Evolutionary conservation across 64 coral and sea anemone genomes (phyloP), one percentile per base, ranked within the genome.

Genomic region (Pachyseris speciosa): DNA sequence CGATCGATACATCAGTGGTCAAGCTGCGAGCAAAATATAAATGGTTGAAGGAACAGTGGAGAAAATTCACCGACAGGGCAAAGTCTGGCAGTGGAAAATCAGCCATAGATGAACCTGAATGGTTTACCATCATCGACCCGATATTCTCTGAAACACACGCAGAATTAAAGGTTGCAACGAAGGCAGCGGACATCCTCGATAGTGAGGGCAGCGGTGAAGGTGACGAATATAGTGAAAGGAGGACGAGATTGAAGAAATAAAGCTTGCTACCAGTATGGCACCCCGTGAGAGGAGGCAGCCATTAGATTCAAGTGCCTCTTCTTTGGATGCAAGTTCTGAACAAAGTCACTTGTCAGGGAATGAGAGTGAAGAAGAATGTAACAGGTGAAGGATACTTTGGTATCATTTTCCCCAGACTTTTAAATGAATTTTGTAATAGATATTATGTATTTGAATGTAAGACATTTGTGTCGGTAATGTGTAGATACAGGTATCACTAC

Each of bases 41-140:
- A 65, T 79, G 87, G 87, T 22, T 91, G 58, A 83, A 83, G 58
- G 58, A 91, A 27, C 64, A 83, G 29, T 83, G 88, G 64, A 83
- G 34, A 59, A 91, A 83, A 72, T 68, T 40, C 49, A 91, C 19
- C 16, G 76, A 91, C 63, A 84, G 78, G 37, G 77, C 89, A 64
- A 91, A 91, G 39, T 28, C 64, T 84, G 65, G 89, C 22, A 84
- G 89, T 67, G 77, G 88, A 19, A 91, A 91, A 50, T 27, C 88
- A 71, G 76, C 77, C 51, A 91, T 37, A 83, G 64, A 83, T 30
- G 88, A 83, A 37, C 88, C 59, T 53, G 17, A 51, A 49, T 83
- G 88, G 88, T 83, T 69, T 50, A 51, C 50, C 37, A 90, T 90
- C 60, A 40, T 90, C 37, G 43, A 90, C 42, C 88, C 64, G 2